Percentiles rank a stretch among this genome's conserved stretches.
These are phyloP conservation scores for Calonectris borealis DNA, from an alignment of 2,113 vertebrate genomes.

Conservation along the genomic window DNA sequence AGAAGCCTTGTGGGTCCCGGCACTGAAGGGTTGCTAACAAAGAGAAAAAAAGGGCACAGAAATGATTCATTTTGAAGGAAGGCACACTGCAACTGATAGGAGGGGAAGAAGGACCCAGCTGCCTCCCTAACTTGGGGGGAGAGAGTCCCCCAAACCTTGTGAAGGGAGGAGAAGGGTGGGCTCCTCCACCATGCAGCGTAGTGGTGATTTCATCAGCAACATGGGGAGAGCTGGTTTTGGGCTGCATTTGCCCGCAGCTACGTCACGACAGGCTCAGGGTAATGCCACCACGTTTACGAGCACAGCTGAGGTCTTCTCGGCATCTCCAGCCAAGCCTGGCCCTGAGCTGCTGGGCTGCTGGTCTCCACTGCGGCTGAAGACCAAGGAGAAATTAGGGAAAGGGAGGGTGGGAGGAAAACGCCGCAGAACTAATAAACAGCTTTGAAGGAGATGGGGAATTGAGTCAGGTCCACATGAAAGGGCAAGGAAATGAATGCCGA, in stretches of 20 bases:
- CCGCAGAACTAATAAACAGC: neutral
- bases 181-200: accelerated
- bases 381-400: neutral
- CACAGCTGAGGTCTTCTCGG: accelerated
- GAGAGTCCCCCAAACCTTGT: neutral
- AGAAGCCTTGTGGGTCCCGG: neutral
- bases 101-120: neutral
- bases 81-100: neutral
- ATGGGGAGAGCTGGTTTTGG: accelerated
- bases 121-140: neutral
- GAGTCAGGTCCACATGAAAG: slow-evolving; percentile 26
- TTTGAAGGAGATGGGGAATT: slow-evolving; percentile 39
- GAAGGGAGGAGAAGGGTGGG: neutral
- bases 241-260: neutral
- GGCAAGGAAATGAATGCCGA: slow-evolving; percentile 14
- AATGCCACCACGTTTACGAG: neutral
- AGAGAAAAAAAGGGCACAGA: neutral
- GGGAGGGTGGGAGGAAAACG: accelerated
- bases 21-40: neutral
- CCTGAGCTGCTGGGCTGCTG: neutral
- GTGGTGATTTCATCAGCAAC: neutral
- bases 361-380: neutral
- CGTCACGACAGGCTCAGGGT: neutral
- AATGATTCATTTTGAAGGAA: neutral
- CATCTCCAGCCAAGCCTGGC: neutral